Evolutionary conservation across 2,113 vertebrate genomes (phyloP), one percentile per base, ranked within the genome.

Genomic region (Chiloscyllium plagiosum): DNA sequence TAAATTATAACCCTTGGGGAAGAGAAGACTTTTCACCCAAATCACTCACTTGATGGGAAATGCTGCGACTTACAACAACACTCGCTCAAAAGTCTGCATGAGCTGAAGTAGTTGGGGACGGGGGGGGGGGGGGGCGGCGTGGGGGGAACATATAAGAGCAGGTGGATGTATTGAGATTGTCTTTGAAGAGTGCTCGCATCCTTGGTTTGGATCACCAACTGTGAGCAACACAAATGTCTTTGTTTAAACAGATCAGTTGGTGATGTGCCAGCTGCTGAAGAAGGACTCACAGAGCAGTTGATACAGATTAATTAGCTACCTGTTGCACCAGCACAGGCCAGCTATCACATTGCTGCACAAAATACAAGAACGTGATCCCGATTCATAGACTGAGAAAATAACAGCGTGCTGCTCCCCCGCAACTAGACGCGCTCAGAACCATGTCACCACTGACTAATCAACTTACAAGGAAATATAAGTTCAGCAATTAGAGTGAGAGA

Each of bases 391-490:
- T 66, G 61, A 19, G 56, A n/a, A 93, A 93, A 65, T 66, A 37
- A 37, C 89, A 19, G 26, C 33, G 89, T 66, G 61, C 89, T n/a
- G 66, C 61, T 93, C 89, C 61, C 33, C 56, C 61, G 5, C 89
- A 37, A 66, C 33, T 1, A 20, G 61, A 66, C 89, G n/a, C 66
- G n/a, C 4, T 24, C 61, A n/a, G 6, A 61, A 37, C 1, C 61
- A 37, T 93, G 33, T 93, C 89, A 93, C 61, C 33, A 37, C 89
- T 66, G 61, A 66, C 89, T 93, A n/a, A 93, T 93, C 61, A 2
- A 68, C 89, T 93, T 93, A n/a, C 29, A 93, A 93, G 89, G 17
- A 93, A 93, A 68, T 66, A n/a, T 93, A 68, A 93, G 61, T 93
- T 93, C 33, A n/a, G 61, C 89, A 93, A 93, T 66, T 68, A 65